Percentiles rank a stretch among this genome's conserved stretches.
Conservation (phyloP, 2,888 invertebrate species). For the Agrotis ipsilon region DNA sequence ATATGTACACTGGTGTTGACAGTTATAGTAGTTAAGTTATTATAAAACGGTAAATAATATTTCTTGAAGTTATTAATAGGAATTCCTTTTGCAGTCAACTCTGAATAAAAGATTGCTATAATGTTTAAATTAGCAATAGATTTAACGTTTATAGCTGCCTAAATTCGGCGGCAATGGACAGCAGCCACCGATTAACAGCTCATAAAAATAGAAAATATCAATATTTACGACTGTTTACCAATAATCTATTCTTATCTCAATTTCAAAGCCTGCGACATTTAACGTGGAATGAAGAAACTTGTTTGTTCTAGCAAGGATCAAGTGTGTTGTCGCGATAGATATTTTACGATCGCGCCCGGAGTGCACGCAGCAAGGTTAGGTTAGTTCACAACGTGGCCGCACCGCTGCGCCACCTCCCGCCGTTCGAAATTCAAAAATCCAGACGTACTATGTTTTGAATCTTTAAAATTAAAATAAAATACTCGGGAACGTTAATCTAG, state of each 20-base stretch:
- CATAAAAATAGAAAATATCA: conserved; percentile 19
- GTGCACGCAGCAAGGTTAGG: conserved; percentile 87
- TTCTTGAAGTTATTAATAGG: background rate
- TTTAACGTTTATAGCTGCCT: conserved; percentile 18
- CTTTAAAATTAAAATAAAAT: conserved; percentile 36
- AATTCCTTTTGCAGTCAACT: background rate
- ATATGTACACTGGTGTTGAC: too few species aligned
- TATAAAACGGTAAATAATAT: background rate
- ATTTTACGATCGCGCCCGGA: conserved; percentile 79
- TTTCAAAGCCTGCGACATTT: conserved; percentile 28
- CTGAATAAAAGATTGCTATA: conserved; percentile 6
- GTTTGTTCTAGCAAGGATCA: conserved; percentile 77
- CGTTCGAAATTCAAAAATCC: conserved; percentile 68
- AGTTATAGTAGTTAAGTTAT: background rate
- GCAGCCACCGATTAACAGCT: conserved; percentile 39
- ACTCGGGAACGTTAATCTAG: conserved; percentile 4
- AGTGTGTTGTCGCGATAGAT: conserved; percentile 73
- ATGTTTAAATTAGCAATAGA: conserved; percentile 16
- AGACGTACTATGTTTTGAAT: conserved; percentile 41
- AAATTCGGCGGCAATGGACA: conserved; percentile 18
- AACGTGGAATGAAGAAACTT: conserved; percentile 51
- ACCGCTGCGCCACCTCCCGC: conserved; percentile 84
- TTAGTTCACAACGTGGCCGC: conserved; percentile 90
- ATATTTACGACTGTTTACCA: conserved; percentile 30
- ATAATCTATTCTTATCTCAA: conserved; percentile 6